These are phyloP conservation scores for Antechinus stuartii DNA, from an alignment of 2,113 vertebrate species.

Conservation along the genomic window DNA sequence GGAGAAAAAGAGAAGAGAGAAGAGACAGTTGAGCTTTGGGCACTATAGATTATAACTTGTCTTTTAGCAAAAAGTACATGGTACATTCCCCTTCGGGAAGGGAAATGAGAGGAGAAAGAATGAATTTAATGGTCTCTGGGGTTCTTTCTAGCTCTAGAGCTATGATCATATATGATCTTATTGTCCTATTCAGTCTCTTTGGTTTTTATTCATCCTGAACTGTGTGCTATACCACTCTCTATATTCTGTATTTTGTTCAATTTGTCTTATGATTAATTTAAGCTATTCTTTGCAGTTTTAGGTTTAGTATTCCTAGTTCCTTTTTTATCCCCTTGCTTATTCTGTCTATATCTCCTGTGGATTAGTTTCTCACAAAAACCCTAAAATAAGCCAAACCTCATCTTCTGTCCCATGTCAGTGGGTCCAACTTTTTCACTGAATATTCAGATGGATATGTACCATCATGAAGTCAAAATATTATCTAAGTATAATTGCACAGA, in stretches of 20 bases:
- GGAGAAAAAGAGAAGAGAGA: background rate
- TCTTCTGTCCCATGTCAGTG: conserved; percentile 5
- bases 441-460: conserved; percentile 15
- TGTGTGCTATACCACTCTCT: background rate
- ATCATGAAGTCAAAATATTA: conserved; percentile 35
- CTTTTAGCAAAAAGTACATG: background rate
- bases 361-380: background rate
- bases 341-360: background rate
- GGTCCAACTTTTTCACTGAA: background rate
- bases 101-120: background rate
- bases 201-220: background rate
- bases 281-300: background rate
- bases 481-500: background rate
- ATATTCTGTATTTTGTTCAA: background rate
- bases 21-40: background rate
- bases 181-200: background rate
- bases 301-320: background rate
- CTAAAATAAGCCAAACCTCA: conserved; percentile 51
- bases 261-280: background rate
- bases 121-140: background rate
- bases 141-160: background rate
- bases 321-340: background rate
- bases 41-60: background rate
- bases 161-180: background rate
- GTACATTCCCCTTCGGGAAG: background rate